Evolutionary conservation across 2,888 invertebrate genomes (phyloP).

Genomic region (Drosophila meridiana): DNA sequence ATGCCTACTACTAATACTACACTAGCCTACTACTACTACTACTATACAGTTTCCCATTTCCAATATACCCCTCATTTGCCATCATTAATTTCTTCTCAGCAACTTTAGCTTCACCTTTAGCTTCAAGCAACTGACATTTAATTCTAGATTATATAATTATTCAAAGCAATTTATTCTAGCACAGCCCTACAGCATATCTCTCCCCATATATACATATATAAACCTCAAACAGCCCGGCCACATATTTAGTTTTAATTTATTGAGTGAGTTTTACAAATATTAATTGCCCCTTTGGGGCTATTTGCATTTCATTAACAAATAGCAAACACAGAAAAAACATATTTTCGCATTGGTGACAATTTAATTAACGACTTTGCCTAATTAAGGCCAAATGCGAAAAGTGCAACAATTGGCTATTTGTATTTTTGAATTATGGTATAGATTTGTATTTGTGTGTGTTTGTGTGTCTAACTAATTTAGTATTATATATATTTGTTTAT

Average conservation of each 20-base stretch:
- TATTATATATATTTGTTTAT: neutral
- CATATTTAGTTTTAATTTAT: constrained; percentile 8
- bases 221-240: neutral
- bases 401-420: constrained; percentile 66
- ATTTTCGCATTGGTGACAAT: constrained; percentile 52
- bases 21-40: too few species aligned
- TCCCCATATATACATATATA: neutral
- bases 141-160: neutral
- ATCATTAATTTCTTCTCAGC: too few species aligned
- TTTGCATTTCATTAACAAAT: constrained; percentile 10
- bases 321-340: neutral
- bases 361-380: constrained; percentile 62
- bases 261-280: constrained; percentile 5
- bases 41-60: too few species aligned
- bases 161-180: neutral
- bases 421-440: constrained; percentile 46
- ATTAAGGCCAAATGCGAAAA: constrained; percentile 22
- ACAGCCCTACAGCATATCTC: neutral
- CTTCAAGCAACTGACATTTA: neutral
- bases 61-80: too few species aligned
- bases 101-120: too few species aligned
- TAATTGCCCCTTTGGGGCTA: constrained; percentile 12
- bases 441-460: constrained; percentile 11
- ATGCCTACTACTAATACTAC: too few species aligned
- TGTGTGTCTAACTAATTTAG: constrained; percentile 16